Conservation (phyloP, 2,797 vertebrate species). For the Gymnoscopelus braueri region DNA sequence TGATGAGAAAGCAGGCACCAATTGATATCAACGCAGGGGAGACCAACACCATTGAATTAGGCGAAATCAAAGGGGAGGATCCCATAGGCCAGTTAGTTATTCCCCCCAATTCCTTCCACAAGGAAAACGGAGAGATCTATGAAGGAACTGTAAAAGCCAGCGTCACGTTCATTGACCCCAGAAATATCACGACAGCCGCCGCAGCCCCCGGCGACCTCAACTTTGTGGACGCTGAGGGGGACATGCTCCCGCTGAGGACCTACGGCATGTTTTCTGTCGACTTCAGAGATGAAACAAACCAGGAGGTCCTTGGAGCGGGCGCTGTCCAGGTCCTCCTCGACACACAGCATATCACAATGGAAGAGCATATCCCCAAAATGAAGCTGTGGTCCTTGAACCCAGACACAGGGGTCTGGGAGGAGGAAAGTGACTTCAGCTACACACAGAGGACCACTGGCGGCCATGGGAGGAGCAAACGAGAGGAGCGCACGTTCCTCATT, state of each 20-base stretch:
- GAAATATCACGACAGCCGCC: conserved; percentile 86
- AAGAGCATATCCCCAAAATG: conserved; percentile 90
- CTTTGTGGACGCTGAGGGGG: conserved; percentile 87
- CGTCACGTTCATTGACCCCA: conserved; percentile 94
- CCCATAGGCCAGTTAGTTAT: conserved; percentile 91
- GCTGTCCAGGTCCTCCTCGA: conserved; percentile 89
- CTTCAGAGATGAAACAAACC: conserved; percentile 85
- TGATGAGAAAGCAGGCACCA: conserved; percentile 87
- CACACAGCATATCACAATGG: conserved; percentile 88
- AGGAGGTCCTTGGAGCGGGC: conserved; percentile 83
- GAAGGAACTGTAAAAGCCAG: conserved; percentile 90
- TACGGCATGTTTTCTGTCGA: conserved; percentile 98
- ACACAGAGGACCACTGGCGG: conserved; percentile 52
- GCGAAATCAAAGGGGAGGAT: conserved; percentile 81
- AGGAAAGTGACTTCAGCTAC: conserved; percentile 84
- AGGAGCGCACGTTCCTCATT: conserved; percentile 95
- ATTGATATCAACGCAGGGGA: conserved; percentile 83
- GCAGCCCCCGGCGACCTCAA: conserved; percentile 92
- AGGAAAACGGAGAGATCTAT: conserved; percentile 85
- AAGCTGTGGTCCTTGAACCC: conserved; percentile 95
- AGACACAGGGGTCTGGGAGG: conserved; percentile 93
- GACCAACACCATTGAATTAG: conserved; percentile 86
- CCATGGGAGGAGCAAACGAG: conserved; percentile 83
- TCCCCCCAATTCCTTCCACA: conserved; percentile 87
- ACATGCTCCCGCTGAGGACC: conserved; percentile 90